phyloP scores from a whole-genome alignment of 1,140 invertebrate genomes.

The Hypsibius dujardini region DNA sequence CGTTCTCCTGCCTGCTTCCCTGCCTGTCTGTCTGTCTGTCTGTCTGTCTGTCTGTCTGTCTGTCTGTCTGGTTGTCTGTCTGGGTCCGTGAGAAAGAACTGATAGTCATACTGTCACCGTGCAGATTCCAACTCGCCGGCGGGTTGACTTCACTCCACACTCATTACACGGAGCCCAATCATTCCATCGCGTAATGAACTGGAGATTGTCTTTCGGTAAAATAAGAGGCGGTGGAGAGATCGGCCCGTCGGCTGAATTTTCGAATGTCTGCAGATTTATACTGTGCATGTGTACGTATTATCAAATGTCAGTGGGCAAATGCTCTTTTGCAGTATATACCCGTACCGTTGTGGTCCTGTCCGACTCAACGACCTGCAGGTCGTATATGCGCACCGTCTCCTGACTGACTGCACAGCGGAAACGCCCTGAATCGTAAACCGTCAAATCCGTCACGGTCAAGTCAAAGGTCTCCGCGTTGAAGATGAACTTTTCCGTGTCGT shows the following conservation, averaged over 20 bases:
- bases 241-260: background rate
- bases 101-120: background rate
- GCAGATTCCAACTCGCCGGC: conserved; percentile 3
- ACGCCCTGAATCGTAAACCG: background rate
- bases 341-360: background rate
- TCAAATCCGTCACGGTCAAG: background rate
- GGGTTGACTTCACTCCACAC: background rate
- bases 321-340: too few species aligned
- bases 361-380: background rate
- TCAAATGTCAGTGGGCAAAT: background rate
- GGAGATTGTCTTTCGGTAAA: background rate
- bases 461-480: background rate
- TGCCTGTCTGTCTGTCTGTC: too few species aligned
- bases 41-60: too few species aligned
- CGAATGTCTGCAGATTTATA: background rate
- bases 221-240: background rate
- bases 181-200: background rate
- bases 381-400: background rate
- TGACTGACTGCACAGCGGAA: background rate
- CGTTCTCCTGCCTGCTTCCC: too few species aligned
- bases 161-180: background rate
- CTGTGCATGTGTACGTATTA: background rate
- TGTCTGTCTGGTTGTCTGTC: too few species aligned
- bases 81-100: too few species aligned
- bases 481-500: conserved; percentile 7